Conservation (phyloP, 2,797 vertebrate species). For the Falco cherrug region DNA sequence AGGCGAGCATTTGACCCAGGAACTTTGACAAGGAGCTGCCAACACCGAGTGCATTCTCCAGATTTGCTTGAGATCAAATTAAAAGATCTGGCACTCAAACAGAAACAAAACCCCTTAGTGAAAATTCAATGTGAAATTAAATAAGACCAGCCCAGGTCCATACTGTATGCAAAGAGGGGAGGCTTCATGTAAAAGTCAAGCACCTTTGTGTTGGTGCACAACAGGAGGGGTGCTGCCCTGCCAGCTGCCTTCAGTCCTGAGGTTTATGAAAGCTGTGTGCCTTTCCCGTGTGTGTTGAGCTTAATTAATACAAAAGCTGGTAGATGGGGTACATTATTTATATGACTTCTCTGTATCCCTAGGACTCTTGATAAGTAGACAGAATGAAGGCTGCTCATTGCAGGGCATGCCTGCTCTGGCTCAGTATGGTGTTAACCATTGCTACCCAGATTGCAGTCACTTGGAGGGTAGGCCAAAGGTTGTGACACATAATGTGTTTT, state of each 20-base stretch:
- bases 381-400: neutral
- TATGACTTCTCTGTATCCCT: neutral
- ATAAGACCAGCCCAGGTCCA: neutral
- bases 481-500: neutral
- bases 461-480: neutral
- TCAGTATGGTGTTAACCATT: neutral
- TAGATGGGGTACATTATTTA: neutral
- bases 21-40: neutral
- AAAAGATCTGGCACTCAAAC: neutral
- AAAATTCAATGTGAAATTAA: neutral
- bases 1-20: neutral
- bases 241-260: neutral
- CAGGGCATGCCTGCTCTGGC: neutral
- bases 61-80: neutral
- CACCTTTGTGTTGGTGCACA: neutral
- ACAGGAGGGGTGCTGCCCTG: neutral
- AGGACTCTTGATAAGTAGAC: neutral
- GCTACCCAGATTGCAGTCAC: neutral
- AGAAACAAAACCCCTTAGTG: neutral
- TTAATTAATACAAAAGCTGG: neutral
- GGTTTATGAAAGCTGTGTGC: neutral
- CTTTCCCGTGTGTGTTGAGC: neutral
- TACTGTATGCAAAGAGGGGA: neutral
- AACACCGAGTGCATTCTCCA: neutral
- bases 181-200: neutral